phyloP scores from a whole-genome alignment of 2,113 vertebrate genomes.

The Balaenoptera acutorostrata region DNA sequence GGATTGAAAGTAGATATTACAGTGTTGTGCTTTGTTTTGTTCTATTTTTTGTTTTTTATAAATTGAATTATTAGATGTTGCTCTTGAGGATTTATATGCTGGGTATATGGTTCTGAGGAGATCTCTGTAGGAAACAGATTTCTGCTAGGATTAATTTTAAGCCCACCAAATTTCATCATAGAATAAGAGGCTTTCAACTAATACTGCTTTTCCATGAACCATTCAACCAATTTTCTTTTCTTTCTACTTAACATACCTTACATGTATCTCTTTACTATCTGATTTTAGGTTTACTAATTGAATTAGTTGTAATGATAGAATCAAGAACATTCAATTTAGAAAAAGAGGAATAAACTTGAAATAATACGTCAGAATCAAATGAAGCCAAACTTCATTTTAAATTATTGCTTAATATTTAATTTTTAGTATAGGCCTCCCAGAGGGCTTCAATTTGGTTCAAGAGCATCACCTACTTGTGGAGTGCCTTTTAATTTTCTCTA shows the following conservation, averaged over 20 bases:
- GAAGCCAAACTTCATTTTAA: neutral
- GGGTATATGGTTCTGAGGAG: neutral
- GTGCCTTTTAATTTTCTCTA: neutral
- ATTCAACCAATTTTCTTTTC: neutral
- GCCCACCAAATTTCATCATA: neutral
- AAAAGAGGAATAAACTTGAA: neutral
- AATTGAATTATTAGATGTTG: neutral
- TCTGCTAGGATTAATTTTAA: neutral
- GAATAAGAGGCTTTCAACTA: neutral
- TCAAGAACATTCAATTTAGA: neutral
- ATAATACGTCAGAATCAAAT: neutral
- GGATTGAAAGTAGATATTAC: neutral
- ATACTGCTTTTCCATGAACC: neutral
- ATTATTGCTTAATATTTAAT: neutral
- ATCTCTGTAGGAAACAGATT: neutral
- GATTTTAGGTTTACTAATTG: neutral
- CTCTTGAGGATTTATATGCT: neutral
- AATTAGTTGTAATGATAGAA: neutral
- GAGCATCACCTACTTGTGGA: neutral
- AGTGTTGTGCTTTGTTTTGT: neutral
- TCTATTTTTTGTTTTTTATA: neutral
- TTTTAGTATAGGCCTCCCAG: neutral
- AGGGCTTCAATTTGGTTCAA: neutral
- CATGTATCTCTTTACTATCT: neutral
- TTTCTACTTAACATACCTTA: neutral